Base-by-base conservation (phyloP, 2,888 invertebrate genomes). In the Cosmia trapezina region DNA sequence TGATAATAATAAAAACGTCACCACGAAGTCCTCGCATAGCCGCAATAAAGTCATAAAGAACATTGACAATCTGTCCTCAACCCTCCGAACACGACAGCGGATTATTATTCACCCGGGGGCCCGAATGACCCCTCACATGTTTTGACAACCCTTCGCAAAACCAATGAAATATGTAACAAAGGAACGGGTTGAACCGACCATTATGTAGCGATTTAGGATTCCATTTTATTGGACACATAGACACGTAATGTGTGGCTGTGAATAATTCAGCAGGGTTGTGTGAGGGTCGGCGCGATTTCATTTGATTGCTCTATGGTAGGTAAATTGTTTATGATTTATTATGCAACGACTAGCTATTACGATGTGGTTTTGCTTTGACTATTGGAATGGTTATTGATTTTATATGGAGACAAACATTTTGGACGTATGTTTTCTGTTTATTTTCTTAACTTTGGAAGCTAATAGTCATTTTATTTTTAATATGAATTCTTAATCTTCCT, bases 101-200 rank as follows among this genome's bases (percentile, higher is more conserved):
- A 91, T 91, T 91, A 88, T 85, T 89, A 87, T 87, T 89, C 88
- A 86, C 80, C 80, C 81, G 70, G 83, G 91, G 90, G 90, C 88
- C 86, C 80, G 64, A 88, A 86, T 90, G 89, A 92, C 93, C 94
- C 94, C 87, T 90, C 89, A 84, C 86, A 82, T 87, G 88, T 91
- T 90, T 88, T 89, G 90, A 89, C 92, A 91, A 90, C 91, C 91
- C 90, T 90, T 88, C 87, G 87, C 86, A 75, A 89, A 89, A 89
- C 91, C 93, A 92, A 93, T 94, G 93, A 92, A 94, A 94, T 93
- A 94, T 94, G 90, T 90, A 93, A 94, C 94, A 95, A 94, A 94
- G 89, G 84, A 93, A 92, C 93, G 90, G 90, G 93, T 93, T 92
- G 87, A 79, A 84, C 86, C 84, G 77, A 70, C 89, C 86, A 92